Percentiles rank a stretch among this genome's conserved stretches.
Conservation (phyloP, 1,140 invertebrate species). For the Battus philenor region DNA sequence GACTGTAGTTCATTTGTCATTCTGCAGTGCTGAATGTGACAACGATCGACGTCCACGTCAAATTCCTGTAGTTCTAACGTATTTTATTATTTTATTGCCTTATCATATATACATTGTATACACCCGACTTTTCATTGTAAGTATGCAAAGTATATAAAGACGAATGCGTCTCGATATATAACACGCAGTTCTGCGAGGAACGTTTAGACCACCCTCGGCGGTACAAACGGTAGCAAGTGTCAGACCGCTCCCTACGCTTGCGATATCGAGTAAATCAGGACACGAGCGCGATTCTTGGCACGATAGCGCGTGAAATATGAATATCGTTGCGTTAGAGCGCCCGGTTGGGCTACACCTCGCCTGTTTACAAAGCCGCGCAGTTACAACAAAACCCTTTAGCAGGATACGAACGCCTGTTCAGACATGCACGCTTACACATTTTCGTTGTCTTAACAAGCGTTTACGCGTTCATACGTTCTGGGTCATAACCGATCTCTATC, state of each 20-base stretch:
- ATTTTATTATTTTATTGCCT: slow-evolving; percentile 30
- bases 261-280: slow-evolving; percentile 61
- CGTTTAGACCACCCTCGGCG: slow-evolving; percentile 33
- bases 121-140: slow-evolving; percentile 15
- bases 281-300: slow-evolving; percentile 39
- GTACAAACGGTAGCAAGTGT: slow-evolving; percentile 46
- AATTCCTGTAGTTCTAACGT: slow-evolving; percentile 37
- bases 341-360: too few relatives aligned
- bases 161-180: slow-evolving; percentile 11
- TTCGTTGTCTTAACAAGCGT: too few relatives aligned
- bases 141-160: too few relatives aligned
- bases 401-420: slow-evolving; percentile 27
- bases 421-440: too few relatives aligned
- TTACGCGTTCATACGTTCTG: too few relatives aligned
- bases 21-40: slow-evolving; percentile 33
- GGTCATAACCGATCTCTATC: too few relatives aligned
- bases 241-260: slow-evolving; percentile 30
- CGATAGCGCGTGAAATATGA: slow-evolving; percentile 54
- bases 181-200: not conserved
- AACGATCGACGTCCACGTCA: slow-evolving; percentile 34
- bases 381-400: slow-evolving; percentile 24
- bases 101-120: slow-evolving; percentile 19
- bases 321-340: slow-evolving; percentile 41
- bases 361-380: not conserved
- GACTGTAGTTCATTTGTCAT: slow-evolving; percentile 48